phyloP scores from a whole-genome alignment of 2,113 vertebrate species.

The Arenaria interpres region DNA sequence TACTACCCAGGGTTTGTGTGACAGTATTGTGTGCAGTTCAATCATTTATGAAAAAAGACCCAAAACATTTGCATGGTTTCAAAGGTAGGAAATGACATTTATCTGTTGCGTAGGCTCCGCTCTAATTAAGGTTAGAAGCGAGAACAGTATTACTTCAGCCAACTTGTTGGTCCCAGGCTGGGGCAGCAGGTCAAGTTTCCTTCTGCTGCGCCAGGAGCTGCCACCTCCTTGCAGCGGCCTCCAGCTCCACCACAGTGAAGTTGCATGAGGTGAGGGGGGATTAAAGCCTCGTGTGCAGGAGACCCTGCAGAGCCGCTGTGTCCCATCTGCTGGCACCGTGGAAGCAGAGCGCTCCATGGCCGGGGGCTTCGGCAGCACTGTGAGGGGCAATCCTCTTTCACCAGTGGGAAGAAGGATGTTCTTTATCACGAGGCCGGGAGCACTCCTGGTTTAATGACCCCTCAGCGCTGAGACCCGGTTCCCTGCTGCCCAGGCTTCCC shows the following conservation, averaged over 20 bases:
- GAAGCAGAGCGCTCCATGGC: background rate
- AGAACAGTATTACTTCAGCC: background rate
- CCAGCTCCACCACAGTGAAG: accelerated
- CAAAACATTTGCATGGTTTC: background rate
- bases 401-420: background rate
- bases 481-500: background rate
- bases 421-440: accelerated
- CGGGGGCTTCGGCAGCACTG: accelerated
- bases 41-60: background rate
- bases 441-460: background rate
- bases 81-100: background rate
- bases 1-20: background rate
- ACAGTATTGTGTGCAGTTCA: background rate
- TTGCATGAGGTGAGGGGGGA: accelerated
- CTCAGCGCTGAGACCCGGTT: background rate
- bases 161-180: background rate
- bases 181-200: accelerated
- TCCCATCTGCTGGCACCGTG: accelerated
- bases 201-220: background rate
- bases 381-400: accelerated
- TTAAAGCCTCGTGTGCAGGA: background rate
- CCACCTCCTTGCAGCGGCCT: background rate
- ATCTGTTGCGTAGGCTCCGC: background rate
- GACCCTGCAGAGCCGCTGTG: background rate
- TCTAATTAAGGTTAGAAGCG: background rate